phyloP scores from a whole-genome alignment of 2,888 invertebrate genomes.

The Anthophora plumipes region DNA sequence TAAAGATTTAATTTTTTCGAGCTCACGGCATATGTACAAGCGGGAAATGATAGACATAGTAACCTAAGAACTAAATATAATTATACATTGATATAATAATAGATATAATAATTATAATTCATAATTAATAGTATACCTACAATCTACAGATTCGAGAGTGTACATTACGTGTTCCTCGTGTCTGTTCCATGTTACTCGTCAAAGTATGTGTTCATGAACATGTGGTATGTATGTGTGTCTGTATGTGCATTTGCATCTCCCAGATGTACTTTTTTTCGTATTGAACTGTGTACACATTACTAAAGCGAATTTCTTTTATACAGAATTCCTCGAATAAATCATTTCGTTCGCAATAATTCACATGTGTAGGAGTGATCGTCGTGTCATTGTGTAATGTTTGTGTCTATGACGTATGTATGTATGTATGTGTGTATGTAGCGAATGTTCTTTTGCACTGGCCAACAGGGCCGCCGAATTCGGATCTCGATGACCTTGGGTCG shows the following conservation, averaged over 20 bases:
- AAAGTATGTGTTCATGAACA: slow-evolving; percentile 47
- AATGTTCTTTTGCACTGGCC: slow-evolving; percentile 61
- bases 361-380: slow-evolving; percentile 37
- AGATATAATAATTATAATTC: slow-evolving; percentile 79
- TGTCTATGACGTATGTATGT: neutral
- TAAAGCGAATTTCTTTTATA: slow-evolving; percentile 64
- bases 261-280: slow-evolving; percentile 36
- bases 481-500: slow-evolving; percentile 62
- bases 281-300: slow-evolving; percentile 53
- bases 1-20: slow-evolving; percentile 83
- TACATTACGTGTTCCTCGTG: slow-evolving; percentile 64
- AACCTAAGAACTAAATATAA: slow-evolving; percentile 83
- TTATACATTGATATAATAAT: slow-evolving; percentile 83
- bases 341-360: slow-evolving; percentile 62
- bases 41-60: slow-evolving; percentile 78
- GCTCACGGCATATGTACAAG: slow-evolving; percentile 84
- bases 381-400: neutral
- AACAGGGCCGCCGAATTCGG: slow-evolving; percentile 67
- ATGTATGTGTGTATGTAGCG: slow-evolving; percentile 20
- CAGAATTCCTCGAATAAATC: slow-evolving; percentile 64
- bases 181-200: slow-evolving; percentile 58
- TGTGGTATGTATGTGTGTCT: no score
- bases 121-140: slow-evolving; percentile 81
- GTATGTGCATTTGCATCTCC: slow-evolving; percentile 35
- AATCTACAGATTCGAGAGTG: slow-evolving; percentile 80